Conservation (phyloP, 2,797 vertebrate genomes). For the Acrossocheilus fasciatus region DNA sequence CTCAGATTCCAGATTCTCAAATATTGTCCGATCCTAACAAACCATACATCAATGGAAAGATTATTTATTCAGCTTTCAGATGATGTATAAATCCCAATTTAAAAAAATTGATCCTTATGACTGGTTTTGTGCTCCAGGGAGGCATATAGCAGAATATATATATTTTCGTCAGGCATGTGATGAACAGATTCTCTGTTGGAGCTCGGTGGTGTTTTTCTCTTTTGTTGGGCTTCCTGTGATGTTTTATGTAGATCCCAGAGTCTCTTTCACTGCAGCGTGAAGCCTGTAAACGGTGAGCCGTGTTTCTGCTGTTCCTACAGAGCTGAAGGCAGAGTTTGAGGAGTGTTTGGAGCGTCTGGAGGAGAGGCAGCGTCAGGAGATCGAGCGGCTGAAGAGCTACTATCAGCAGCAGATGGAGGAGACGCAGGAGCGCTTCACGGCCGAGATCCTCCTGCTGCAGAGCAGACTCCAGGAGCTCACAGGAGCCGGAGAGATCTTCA, state of each 20-base stretch:
- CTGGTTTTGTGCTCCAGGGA: too few relatives aligned
- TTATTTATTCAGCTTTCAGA: too few relatives aligned
- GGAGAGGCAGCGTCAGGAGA: constrained; percentile 80
- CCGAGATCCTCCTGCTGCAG: constrained; percentile 81
- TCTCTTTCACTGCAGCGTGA: neutral
- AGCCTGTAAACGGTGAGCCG: neutral
- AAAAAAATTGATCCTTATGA: too few relatives aligned
- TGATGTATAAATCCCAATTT: too few relatives aligned
- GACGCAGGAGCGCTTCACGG: constrained; percentile 78
- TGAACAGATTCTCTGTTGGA: too few relatives aligned
- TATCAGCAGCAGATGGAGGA: constrained; percentile 85
- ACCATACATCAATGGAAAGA: too few relatives aligned
- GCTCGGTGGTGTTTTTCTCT: neutral
- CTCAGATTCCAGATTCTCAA: too few relatives aligned
- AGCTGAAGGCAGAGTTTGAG: constrained; percentile 74
- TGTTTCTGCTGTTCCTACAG: constrained; percentile 52
- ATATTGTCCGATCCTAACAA: too few relatives aligned
- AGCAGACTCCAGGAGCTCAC: constrained; percentile 76
- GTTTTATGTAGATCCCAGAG: neutral
- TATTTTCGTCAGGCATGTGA: too few relatives aligned
- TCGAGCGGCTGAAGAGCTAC: constrained; percentile 80
- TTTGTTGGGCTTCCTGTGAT: neutral
- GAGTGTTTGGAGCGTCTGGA: constrained; percentile 78
- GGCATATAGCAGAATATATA: too few relatives aligned
- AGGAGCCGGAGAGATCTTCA: constrained; percentile 67